These are phyloP conservation scores for Saguinus imperator DNA, from an alignment of 2,113 vertebrate species.

Conservation along the genomic window DNA sequence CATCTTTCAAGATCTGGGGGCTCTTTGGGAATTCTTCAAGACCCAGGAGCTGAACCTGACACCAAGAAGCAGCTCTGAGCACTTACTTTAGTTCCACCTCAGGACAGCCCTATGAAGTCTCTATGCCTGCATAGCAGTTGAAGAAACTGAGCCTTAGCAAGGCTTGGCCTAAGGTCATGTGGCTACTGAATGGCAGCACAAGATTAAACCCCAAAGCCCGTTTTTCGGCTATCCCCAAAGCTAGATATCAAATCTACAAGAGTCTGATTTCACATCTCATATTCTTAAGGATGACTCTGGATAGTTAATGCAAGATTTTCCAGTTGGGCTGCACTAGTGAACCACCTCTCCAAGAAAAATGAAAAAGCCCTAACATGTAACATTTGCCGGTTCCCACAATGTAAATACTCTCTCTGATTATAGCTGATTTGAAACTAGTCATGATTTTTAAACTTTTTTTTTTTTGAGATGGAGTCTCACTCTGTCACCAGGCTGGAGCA, in stretches of 20 bases:
- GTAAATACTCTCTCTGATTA: not conserved
- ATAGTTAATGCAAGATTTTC: not conserved
- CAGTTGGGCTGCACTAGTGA: not conserved
- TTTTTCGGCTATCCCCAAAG: not conserved
- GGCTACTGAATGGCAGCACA: not conserved
- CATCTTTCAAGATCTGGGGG: not conserved
- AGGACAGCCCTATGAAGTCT: not conserved
- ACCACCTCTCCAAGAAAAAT: not conserved
- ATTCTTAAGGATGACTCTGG: not conserved
- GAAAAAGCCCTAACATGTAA: not conserved
- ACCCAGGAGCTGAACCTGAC: not conserved
- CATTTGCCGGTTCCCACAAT: not conserved
- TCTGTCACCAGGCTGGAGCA: too few relatives aligned
- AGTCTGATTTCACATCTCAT: not conserved
- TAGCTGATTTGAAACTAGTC: too few relatives aligned
- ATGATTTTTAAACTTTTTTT: too few relatives aligned
- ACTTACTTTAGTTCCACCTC: not conserved
- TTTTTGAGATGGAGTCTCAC: too few relatives aligned
- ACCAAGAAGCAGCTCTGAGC: fast-evolving
- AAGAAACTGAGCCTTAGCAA: not conserved
- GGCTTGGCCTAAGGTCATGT: not conserved
- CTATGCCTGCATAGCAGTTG: fast-evolving
- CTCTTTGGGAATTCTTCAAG: not conserved
- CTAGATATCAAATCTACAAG: not conserved
- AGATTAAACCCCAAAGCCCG: not conserved